phyloP scores from a whole-genome alignment of 2,797 vertebrate species.

The Helarctos malayanus region DNA sequence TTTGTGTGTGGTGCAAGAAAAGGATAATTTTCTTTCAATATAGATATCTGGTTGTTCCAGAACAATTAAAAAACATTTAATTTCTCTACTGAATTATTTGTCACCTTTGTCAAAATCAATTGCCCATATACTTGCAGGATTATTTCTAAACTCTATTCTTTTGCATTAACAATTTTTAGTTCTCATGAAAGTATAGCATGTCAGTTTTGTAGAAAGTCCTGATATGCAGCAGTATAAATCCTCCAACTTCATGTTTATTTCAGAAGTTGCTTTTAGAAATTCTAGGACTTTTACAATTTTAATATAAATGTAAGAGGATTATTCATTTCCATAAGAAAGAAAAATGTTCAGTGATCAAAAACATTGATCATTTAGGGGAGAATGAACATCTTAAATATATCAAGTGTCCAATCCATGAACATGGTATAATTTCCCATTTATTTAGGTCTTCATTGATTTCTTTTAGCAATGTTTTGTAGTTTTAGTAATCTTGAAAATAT shows the following conservation, averaged over 20 bases:
- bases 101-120: background rate
- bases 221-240: background rate
- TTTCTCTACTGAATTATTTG: background rate
- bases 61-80: background rate
- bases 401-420: background rate
- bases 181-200: background rate
- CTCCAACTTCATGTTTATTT: background rate
- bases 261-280: background rate
- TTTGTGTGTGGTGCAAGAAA: background rate
- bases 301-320: background rate
- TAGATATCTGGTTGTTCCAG: background rate
- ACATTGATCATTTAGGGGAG: background rate
- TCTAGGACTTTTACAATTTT: background rate
- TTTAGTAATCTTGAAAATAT: background rate
- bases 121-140: background rate
- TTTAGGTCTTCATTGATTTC: background rate
- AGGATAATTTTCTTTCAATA: background rate
- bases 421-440: background rate
- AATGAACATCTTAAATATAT: background rate
- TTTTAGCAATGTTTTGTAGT: background rate
- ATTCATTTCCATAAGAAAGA: background rate
- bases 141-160: conserved; percentile 6
- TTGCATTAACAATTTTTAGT: background rate
- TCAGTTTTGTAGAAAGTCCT: background rate
- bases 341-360: background rate